Percentiles rank a stretch among this genome's conserved stretches.
Evolutionary conservation across 1,140 invertebrate species (phyloP).

Genomic region (Drosophila auraria): DNA sequence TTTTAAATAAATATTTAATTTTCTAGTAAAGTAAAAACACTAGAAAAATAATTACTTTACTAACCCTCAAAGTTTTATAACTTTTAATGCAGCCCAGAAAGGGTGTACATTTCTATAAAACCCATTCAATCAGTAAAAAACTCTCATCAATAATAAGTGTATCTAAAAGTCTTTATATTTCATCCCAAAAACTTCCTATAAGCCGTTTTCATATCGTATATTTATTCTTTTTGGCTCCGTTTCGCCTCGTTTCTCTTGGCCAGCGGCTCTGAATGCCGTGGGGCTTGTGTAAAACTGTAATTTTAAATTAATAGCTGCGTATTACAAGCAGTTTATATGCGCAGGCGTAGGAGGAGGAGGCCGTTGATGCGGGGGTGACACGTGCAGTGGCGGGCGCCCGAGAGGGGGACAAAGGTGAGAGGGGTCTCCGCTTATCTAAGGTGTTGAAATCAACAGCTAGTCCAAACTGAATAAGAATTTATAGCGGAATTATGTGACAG

Average conservation of each 20-base stretch:
- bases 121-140: no score
- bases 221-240: slow-evolving; percentile 27
- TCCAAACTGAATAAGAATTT: slow-evolving; percentile 84
- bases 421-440: slow-evolving; percentile 59
- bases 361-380: slow-evolving; percentile 43
- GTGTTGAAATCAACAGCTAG: slow-evolving; percentile 84
- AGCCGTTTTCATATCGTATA: slow-evolving; percentile 35
- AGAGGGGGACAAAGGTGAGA: slow-evolving; percentile 2
- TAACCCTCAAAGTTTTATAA: no score
- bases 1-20: no score
- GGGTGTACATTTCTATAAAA: no score
- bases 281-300: slow-evolving; percentile 78
- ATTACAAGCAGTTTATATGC: slow-evolving; percentile 84
- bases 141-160: neutral
- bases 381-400: neutral
- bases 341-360: slow-evolving; percentile 70
- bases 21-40: no score
- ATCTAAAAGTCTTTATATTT: neutral
- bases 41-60: no score
- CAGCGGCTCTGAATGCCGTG: slow-evolving; percentile 19
- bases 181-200: neutral
- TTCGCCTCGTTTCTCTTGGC: slow-evolving; percentile 15
- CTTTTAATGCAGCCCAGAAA: neutral
- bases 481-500: slow-evolving; percentile 84
- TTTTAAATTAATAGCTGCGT: slow-evolving; percentile 83